Evolutionary conservation across 1,140 invertebrate species (phyloP).

Genomic region (Calliopsis andreniformis): DNA sequence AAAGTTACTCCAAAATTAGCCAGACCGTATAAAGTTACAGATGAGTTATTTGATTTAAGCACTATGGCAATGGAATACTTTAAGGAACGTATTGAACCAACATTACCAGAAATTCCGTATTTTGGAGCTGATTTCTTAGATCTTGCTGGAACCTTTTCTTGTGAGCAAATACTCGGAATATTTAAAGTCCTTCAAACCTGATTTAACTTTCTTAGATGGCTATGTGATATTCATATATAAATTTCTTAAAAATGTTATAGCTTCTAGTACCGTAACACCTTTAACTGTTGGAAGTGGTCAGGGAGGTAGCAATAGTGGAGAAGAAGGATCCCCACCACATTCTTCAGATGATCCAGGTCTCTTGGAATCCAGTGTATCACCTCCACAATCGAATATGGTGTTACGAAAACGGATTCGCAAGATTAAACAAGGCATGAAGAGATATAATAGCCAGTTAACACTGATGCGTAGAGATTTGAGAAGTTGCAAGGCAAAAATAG

Average conservation of each 20-base stretch:
- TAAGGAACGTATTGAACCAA: slow-evolving; percentile 93
- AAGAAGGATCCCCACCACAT: slow-evolving; percentile 76
- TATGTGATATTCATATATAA: background rate
- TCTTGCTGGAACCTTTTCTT: slow-evolving; percentile 86
- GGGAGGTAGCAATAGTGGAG: slow-evolving; percentile 73
- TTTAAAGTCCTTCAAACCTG: background rate
- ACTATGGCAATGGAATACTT: slow-evolving; percentile 97
- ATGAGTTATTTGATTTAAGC: slow-evolving; percentile 94
- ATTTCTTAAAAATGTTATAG: slow-evolving; percentile 71
- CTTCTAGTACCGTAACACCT: slow-evolving; percentile 83
- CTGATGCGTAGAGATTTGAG: slow-evolving; percentile 88
- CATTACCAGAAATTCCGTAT: slow-evolving; percentile 92
- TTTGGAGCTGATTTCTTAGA: slow-evolving; percentile 92
- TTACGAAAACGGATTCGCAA: slow-evolving; percentile 91
- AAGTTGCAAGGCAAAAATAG: slow-evolving; percentile 89
- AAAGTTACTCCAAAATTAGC: slow-evolving; percentile 90
- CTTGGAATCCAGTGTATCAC: slow-evolving; percentile 83
- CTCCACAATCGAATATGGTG: slow-evolving; percentile 91
- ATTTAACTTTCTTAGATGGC: too few relatives aligned
- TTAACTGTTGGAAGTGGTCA: slow-evolving; percentile 78
- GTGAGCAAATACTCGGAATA: slow-evolving; percentile 79
- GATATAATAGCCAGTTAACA: slow-evolving; percentile 90
- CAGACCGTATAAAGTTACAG: slow-evolving; percentile 92
- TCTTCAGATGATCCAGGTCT: slow-evolving; percentile 80
- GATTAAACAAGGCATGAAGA: slow-evolving; percentile 94